These are phyloP conservation scores for Rhincodon typus DNA, from an alignment of 2,797 vertebrate species.

Conservation along the genomic window DNA sequence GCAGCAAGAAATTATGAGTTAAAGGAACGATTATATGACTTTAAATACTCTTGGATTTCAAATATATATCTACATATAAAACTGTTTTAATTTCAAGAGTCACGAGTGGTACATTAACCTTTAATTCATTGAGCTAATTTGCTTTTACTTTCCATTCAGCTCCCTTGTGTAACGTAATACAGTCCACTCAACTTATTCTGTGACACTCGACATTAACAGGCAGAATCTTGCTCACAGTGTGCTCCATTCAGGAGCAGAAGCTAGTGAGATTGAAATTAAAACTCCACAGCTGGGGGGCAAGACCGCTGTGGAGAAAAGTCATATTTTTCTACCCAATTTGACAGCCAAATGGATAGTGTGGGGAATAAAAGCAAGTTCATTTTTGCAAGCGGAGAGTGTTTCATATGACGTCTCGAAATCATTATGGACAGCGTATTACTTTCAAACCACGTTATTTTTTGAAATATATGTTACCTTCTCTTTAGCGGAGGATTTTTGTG, in stretches of 20 bases:
- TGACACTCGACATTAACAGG: neutral
- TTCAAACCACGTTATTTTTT: neutral
- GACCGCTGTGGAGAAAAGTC: neutral
- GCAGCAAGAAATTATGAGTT: neutral
- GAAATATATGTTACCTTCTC: neutral
- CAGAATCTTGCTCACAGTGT: neutral
- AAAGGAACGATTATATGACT: constrained; percentile 4
- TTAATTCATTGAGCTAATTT: constrained; percentile 23
- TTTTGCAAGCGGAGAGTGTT: neutral
- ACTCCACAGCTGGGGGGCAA: neutral
- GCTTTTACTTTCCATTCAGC: neutral
- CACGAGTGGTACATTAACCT: neutral
- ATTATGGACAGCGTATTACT: neutral
- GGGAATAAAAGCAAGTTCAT: neutral
- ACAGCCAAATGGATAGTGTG: neutral
- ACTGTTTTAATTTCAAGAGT: neutral
- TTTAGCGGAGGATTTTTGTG: neutral
- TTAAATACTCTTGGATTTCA: constrained; percentile 2
- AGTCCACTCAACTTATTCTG: neutral
- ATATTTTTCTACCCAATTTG: neutral
- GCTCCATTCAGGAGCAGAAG: neutral
- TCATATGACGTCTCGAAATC: neutral
- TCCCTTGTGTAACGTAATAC: constrained; percentile 1
- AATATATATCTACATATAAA: neutral
- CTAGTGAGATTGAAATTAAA: neutral